A percentile compares a stretch with the other conserved stretches of the same genome.
Conservation (phyloP, 2,797 vertebrate genomes). For the Hippoglossus hippoglossus region DNA sequence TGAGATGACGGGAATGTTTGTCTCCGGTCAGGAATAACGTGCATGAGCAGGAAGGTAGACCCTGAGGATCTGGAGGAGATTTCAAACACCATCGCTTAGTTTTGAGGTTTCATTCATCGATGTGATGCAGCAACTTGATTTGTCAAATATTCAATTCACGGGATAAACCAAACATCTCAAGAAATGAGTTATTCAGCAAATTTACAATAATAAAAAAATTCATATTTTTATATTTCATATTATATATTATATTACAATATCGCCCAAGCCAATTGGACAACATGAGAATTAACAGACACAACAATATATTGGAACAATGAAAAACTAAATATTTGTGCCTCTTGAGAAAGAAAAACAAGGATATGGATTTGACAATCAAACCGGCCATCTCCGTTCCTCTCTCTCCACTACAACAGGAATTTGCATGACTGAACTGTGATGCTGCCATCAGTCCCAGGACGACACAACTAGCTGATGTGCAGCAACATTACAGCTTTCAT, state of each 20-base stretch:
- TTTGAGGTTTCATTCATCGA: not conserved
- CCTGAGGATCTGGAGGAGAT: not conserved
- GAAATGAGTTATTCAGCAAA: not conserved
- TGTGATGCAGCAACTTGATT: not conserved
- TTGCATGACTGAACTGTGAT: not conserved
- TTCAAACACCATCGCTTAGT: too few relatives aligned
- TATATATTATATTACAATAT: too few relatives aligned
- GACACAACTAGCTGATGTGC: not conserved
- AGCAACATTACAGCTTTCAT: not conserved
- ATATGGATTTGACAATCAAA: not conserved
- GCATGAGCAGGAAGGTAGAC: not conserved
- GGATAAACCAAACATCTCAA: not conserved
- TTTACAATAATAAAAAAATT: too few relatives aligned
- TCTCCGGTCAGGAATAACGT: not conserved
- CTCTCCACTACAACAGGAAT: not conserved
- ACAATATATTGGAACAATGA: not conserved
- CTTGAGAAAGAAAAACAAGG: too few relatives aligned
- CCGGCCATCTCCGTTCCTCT: not conserved
- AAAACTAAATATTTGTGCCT: not conserved
- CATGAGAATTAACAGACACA: not conserved
- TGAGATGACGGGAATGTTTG: not conserved
- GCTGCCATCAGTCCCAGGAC: not conserved
- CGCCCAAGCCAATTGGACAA: not conserved
- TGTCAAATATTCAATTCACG: not conserved
- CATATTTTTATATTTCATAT: too few relatives aligned